Base-by-base conservation (phyloP, 1,140 invertebrate genomes). In the Aphelenchoides fujianensis region DNA sequence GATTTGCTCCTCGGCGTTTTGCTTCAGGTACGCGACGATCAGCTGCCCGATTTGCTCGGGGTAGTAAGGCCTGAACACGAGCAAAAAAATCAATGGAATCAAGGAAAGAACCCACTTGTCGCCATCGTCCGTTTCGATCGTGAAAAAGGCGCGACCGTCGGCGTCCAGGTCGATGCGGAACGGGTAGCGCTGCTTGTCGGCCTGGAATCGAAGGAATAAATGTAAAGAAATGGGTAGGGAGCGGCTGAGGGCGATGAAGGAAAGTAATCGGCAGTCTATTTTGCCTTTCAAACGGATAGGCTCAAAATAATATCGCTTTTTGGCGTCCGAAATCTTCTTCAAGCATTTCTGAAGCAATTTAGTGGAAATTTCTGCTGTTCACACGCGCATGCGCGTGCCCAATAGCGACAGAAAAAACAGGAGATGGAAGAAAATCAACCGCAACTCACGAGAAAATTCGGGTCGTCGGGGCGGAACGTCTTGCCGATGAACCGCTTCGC, bases 401-500 rank as follows among this genome's bases (percentile, higher is more conserved):
- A 53, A 53, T 23, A 53, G 52, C 70, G 28, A n/a, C n/a, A 59
- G 61, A 59, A 53, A 1, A 23, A 53, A 9, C 3, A 32, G 16
- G 0, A 19, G 32, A 68, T 23, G n/a, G n/a, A n/a, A n/a, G n/a
- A n/a, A n/a, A n/a, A n/a, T n/a, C n/a, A n/a, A 70, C 3, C 77
- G 7, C 2, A 57, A 69, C 62, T 74, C 57, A 85, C 85, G 55
- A 81, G 70, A 55, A 83, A 77, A 28, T 82, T 23, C 7, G 86
- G 57, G 63, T 87, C 85, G 69, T 84, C 73, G 3, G 70, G 59
- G 12, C 77, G 77, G 69, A 87, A 86, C 3, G 61, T 76, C 72
- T 86, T 86, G 0, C 87, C 87, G 66, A 88, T 88, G 71, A 88
- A 88, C 59, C 87, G 73, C 77, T 88, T 88, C 7, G 86, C 86